phyloP scores from a whole-genome alignment of 2,888 invertebrate genomes.

The Eupeodes luniger region DNA sequence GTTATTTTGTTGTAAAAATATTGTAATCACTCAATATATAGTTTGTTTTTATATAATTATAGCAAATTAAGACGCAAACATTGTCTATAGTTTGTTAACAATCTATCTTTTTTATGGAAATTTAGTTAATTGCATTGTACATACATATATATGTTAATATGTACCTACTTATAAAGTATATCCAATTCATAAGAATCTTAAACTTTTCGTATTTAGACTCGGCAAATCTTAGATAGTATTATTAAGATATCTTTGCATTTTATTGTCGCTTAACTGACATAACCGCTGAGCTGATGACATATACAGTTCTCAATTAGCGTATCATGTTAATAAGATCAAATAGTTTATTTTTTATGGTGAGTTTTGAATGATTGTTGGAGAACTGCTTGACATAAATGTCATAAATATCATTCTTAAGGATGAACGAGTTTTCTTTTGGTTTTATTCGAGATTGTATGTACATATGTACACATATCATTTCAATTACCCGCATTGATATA shows the following conservation, averaged over 20 bases:
- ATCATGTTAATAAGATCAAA: background rate
- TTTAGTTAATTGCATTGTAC: background rate
- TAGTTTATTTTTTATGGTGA: background rate
- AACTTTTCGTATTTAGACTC: background rate
- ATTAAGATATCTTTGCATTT: conserved; percentile 23
- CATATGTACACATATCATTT: background rate
- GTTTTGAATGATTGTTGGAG: background rate
- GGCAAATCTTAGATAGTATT: background rate
- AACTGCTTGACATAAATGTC: conserved; percentile 6
- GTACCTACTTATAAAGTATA: no score
- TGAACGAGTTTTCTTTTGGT: background rate
- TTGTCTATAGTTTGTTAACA: background rate
- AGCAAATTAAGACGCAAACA: background rate
- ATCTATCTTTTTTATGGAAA: background rate
- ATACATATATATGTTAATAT: background rate
- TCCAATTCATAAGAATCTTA: background rate
- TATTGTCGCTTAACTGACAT: conserved; percentile 19
- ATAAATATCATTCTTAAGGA: conserved; percentile 1
- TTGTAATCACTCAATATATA: conserved; percentile 9
- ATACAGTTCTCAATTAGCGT: conserved; percentile 30
- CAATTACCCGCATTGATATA: background rate
- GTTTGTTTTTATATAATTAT: background rate
- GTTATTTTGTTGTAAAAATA: conserved; percentile 1
- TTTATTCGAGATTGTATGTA: background rate
- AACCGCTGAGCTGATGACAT: conserved; percentile 26